Evolutionary conservation across 2,113 vertebrate genomes (phyloP), one percentile per base, ranked within the genome.

Genomic region (Mastomys natalensis): DNA sequence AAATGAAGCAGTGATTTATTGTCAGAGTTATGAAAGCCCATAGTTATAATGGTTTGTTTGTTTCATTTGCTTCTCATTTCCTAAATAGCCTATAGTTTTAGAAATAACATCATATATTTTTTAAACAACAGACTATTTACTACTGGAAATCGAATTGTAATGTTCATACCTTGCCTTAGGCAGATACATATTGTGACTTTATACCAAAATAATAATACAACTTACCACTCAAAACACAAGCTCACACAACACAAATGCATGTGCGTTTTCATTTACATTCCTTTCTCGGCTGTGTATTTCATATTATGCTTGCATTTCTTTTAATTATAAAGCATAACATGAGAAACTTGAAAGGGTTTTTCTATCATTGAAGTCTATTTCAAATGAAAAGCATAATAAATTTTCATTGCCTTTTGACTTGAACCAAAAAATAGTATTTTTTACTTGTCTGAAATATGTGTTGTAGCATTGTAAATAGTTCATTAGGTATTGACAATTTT

Each of bases 1-100:
- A 58, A 86, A 93, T 88, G 94, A 94, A 95, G 68, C n/a, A 68
- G 85, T 95, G 93, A 96, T 93, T 90, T 94, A 81, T 70, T 82
- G 40, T 10, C 64, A 64, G 5, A 92, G 21, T 48, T 86, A 84
- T 86, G 70, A 90, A 94, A 94, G 86, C 40, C 5, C 45, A 90
- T 53, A 82, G 40, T 68, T 86, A 82, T 77, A 78, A 91, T 90
- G 53, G 40, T 62, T 93, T 88, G 40, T 94, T 97, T 92, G 40
- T 92, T 97, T 89, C 66, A 88, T 80, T 87, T 90, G 58, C 60
- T 68, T 93, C 58, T 97, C 80, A 96, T 97, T 95, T 95, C 68
- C 45, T 95, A 82, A 95, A 85, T 31, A 95, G 31, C 26, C 74
- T 90, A 68, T 82, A 70, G 34, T 95, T 96, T 91, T 77, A 87